Evolutionary conservation across 1,140 invertebrate genomes (phyloP).

Genomic region (Gerris buenoi): DNA sequence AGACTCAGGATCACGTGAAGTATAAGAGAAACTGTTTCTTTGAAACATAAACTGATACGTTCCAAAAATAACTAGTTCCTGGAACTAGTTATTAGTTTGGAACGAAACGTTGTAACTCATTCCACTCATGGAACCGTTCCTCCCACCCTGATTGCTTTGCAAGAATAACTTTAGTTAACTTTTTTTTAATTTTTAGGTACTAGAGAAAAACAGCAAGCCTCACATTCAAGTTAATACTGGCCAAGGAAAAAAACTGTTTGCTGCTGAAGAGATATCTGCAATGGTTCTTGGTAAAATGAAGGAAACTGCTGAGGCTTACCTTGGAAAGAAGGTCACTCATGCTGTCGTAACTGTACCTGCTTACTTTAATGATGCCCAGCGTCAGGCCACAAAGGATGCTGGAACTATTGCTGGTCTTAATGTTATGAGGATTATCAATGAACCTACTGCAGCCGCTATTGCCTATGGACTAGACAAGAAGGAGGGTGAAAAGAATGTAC

Average conservation of each 20-base stretch:
- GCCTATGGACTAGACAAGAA: constrained; percentile 99
- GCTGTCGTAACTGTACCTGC: constrained; percentile 97
- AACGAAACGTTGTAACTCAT: no score
- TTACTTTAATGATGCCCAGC: constrained; percentile 96
- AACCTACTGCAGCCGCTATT: constrained; percentile 99
- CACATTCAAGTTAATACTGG: constrained; percentile 56
- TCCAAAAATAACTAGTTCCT: no score
- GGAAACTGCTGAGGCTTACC: constrained; percentile 91
- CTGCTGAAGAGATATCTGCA: constrained; percentile 94
- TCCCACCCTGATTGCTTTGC: no score
- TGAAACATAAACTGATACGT: no score
- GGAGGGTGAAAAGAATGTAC: constrained; percentile 95
- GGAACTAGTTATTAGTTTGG: no score
- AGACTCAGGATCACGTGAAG: no score
- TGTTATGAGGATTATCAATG: constrained; percentile 99
- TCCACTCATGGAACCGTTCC: no score
- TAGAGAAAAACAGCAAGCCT: constrained; percentile 73
- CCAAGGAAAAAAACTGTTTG: constrained; percentile 73
- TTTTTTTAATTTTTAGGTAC: constrained; percentile 55
- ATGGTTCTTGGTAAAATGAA: constrained; percentile 98
- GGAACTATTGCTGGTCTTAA: constrained; percentile 80
- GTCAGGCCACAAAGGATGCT: constrained; percentile 90
- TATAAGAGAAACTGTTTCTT: no score
- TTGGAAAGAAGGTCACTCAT: constrained; percentile 91
- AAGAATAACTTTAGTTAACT: no score